Evolutionary conservation across 2,797 vertebrate genomes (phyloP).

Genomic region (Menidia menidia): DNA sequence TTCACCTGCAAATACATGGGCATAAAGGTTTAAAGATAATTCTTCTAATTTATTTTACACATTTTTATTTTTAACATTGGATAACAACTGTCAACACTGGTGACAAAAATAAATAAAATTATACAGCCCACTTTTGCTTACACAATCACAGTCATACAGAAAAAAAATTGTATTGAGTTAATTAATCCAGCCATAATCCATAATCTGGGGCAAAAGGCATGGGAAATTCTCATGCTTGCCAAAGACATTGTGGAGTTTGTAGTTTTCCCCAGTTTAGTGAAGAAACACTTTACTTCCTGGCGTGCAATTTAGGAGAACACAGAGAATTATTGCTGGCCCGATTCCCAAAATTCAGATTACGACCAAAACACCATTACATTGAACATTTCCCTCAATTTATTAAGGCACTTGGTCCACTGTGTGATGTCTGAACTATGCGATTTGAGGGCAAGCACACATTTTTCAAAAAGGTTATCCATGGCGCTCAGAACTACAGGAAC

Average conservation of each 20-base stretch:
- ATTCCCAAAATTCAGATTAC: slow-evolving; percentile 37
- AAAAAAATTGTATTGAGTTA: too few relatives aligned
- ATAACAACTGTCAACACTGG: too few relatives aligned
- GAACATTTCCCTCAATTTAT: slow-evolving; percentile 39
- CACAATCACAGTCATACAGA: too few relatives aligned
- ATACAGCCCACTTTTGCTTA: too few relatives aligned
- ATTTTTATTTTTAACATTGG: too few relatives aligned
- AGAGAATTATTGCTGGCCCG: slow-evolving; percentile 31
- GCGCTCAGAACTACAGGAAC: not conserved
- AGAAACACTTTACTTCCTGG: slow-evolving; percentile 46
- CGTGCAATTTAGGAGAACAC: slow-evolving; percentile 47
- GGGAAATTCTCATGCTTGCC: slow-evolving; percentile 50
- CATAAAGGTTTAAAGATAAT: too few relatives aligned
- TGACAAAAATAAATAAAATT: too few relatives aligned
- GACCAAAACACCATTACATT: slow-evolving; percentile 50
- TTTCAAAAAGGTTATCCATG: not conserved
- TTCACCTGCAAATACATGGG: too few relatives aligned
- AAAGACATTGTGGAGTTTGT: slow-evolving; percentile 46
- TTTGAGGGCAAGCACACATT: not conserved
- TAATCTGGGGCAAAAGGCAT: slow-evolving; percentile 29
- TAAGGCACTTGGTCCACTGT: slow-evolving; percentile 27
- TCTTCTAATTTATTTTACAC: too few relatives aligned
- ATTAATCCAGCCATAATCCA: too few relatives aligned
- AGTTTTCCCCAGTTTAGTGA: slow-evolving; percentile 47
- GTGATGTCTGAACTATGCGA: too few relatives aligned